Conservation (phyloP, 2,113 vertebrate genomes). For the Lophura nycthemera region DNA sequence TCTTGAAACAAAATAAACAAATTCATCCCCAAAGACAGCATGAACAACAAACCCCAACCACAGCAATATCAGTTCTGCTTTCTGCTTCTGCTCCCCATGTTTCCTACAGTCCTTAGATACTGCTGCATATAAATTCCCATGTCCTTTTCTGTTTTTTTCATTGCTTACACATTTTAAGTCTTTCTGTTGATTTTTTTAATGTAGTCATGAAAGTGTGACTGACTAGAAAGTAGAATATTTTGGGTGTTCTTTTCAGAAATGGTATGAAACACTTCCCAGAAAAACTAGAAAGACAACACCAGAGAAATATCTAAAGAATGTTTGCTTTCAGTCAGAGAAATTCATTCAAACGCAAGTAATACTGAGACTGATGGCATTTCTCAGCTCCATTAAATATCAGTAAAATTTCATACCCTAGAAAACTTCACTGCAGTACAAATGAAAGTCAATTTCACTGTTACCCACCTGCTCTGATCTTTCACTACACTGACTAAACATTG, state of each 20-base stretch:
- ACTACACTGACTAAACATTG: neutral
- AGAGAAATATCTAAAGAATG: neutral
- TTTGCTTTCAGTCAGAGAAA: neutral
- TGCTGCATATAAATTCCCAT: neutral
- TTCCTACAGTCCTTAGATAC: neutral
- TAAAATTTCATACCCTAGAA: neutral
- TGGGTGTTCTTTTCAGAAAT: constrained; percentile 6
- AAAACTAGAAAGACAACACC: neutral
- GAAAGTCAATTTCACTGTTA: neutral
- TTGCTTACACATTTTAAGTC: neutral
- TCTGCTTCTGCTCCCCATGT: neutral
- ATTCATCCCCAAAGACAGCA: neutral
- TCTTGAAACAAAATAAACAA: neutral
- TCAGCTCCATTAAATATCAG: neutral
- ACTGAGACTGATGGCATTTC: neutral
- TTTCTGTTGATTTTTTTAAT: constrained; percentile 34
- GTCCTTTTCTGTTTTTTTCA: neutral
- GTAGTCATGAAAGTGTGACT: neutral
- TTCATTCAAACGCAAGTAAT: neutral
- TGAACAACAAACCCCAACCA: neutral
- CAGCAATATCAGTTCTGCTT: neutral
- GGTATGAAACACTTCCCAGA: neutral
- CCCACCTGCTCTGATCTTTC: neutral
- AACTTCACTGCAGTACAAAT: neutral
- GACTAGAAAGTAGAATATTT: neutral